phyloP scores from a whole-genome alignment of 2,888 invertebrate species.

The Luffia ferchaultella region DNA sequence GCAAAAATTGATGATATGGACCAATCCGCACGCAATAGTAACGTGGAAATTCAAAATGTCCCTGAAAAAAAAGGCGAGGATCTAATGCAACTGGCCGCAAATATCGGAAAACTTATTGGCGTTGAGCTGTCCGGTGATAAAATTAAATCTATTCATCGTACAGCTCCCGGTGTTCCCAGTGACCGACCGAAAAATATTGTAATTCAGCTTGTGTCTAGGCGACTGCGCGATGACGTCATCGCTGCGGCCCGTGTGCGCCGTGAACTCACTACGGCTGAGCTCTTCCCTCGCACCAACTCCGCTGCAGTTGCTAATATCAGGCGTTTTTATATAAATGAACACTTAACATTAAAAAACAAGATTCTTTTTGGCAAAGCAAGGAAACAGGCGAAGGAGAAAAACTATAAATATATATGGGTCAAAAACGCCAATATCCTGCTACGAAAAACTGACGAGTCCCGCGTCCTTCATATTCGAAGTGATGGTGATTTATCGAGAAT shows the following conservation, averaged over 20 bases:
- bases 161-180: constrained; percentile 1
- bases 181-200: constrained; percentile 10
- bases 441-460: too few species aligned
- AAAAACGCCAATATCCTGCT: too few species aligned
- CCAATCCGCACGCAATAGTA: constrained; percentile 7
- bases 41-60: constrained; percentile 10
- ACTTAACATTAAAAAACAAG: too few species aligned
- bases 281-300: background rate
- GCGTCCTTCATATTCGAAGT: too few species aligned
- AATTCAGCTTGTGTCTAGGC: constrained; percentile 7
- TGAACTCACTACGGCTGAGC: constrained; percentile 3
- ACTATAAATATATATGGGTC: too few species aligned
- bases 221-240: constrained; percentile 8
- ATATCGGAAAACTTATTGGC: constrained; percentile 4
- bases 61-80: constrained; percentile 11
- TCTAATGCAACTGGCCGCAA: constrained; percentile 1
- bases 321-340: too few species aligned
- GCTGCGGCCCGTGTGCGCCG: constrained; percentile 9
- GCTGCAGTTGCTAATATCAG: background rate
- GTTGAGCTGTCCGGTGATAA: background rate
- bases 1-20: constrained; percentile 5
- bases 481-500: too few species aligned
- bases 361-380: too few species aligned
- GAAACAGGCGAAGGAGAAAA: too few species aligned
- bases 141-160: constrained; percentile 5